These are phyloP conservation scores for Struthidea cinerea DNA, from an alignment of 2,113 vertebrate genomes.

Conservation along the genomic window DNA sequence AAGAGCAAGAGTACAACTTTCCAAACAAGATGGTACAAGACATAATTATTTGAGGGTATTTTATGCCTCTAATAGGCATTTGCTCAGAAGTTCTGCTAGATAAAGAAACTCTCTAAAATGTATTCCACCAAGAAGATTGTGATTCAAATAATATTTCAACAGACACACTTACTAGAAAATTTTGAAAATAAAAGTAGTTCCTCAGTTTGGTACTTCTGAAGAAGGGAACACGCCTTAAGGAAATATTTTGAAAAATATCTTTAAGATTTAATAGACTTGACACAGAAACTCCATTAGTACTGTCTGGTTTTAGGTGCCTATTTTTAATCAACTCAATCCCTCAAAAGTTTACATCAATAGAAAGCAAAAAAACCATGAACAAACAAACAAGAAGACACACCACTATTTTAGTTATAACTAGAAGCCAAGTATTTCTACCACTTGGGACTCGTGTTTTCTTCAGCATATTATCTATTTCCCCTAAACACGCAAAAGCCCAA, in stretches of 20 bases:
- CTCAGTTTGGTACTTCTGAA: neutral
- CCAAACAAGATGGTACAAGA: neutral
- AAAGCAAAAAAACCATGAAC: neutral
- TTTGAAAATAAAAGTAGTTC: neutral
- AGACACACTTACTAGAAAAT: neutral
- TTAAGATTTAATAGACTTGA: neutral
- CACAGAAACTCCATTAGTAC: neutral
- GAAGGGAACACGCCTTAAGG: neutral
- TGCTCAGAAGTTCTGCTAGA: neutral
- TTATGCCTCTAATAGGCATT: neutral
- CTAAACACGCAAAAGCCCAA: neutral
- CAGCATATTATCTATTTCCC: neutral
- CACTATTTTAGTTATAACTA: neutral
- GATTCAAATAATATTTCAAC: neutral
- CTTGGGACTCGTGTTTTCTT: neutral
- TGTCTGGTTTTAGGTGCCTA: neutral
- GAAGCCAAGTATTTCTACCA: neutral
- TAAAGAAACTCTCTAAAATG: neutral
- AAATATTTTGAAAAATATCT: neutral
- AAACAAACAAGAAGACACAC: neutral
- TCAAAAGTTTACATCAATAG: neutral
- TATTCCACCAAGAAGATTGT: neutral
- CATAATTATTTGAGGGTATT: neutral
- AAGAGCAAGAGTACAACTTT: neutral
- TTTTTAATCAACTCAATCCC: neutral